Evolutionary conservation across 2,888 invertebrate species (phyloP).

Genomic region (Embidobia sp.): DNA sequence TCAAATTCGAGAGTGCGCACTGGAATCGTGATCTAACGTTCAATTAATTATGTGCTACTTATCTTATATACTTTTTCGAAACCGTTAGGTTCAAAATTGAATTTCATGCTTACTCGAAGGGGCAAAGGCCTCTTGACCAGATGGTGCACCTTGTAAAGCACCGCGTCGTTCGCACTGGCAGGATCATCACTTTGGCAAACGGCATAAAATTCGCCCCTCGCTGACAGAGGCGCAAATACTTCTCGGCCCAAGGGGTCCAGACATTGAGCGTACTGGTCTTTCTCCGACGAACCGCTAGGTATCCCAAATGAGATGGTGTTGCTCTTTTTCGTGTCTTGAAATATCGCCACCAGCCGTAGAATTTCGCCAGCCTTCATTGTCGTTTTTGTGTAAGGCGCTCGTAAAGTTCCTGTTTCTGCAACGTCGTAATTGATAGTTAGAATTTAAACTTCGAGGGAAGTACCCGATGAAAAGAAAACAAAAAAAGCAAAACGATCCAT

Average conservation of each 20-base stretch:
- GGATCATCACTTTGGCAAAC: slow-evolving; percentile 80
- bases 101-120: slow-evolving; percentile 75
- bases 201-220: slow-evolving; percentile 83
- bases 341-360: slow-evolving; percentile 83
- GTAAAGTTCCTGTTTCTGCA: slow-evolving; percentile 79
- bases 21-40: too few relatives aligned
- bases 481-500: too few relatives aligned
- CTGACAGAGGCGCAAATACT: slow-evolving; percentile 82
- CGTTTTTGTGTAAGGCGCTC: slow-evolving; percentile 82
- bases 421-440: slow-evolving; percentile 21
- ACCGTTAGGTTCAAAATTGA: too few relatives aligned
- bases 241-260: slow-evolving; percentile 81
- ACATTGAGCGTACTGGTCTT: slow-evolving; percentile 83
- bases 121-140: slow-evolving; percentile 82
- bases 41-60: too few relatives aligned
- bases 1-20: too few relatives aligned
- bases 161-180: slow-evolving; percentile 79
- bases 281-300: slow-evolving; percentile 74
- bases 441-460: not conserved
- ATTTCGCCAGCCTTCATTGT: slow-evolving; percentile 82
- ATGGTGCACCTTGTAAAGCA: slow-evolving; percentile 82
- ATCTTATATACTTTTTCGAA: too few relatives aligned
- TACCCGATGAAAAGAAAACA: too few relatives aligned
- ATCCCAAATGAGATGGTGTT: slow-evolving; percentile 79
- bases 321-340: slow-evolving; percentile 82